A percentile compares a stretch with the other conserved stretches of the same genome.
Evolutionary conservation across 2,113 vertebrate species (phyloP).

Genomic region (Eubucco bourcierii): DNA sequence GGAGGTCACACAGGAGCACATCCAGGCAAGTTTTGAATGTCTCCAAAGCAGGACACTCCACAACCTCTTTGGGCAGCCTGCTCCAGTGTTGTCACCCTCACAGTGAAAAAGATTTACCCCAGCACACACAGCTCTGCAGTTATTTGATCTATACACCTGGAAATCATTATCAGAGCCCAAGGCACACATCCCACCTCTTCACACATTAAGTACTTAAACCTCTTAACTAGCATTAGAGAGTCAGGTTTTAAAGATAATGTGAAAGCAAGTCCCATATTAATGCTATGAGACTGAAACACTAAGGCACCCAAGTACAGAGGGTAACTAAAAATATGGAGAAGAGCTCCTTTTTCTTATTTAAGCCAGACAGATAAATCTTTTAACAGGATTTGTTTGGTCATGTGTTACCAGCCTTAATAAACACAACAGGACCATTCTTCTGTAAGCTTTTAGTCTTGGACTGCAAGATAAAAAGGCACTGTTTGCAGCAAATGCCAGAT

Average conservation of each 20-base stretch:
- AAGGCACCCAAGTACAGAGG: not conserved
- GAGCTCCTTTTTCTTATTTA: slow-evolving; percentile 23
- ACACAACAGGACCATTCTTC: slow-evolving; percentile 65
- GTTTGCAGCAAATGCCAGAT: slow-evolving; percentile 52
- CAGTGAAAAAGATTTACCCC: not conserved
- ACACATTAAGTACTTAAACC: slow-evolving; percentile 54
- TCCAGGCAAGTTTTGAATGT: no score
- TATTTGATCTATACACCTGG: not conserved
- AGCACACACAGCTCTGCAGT: not conserved
- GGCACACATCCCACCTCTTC: not conserved
- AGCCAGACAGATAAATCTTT: slow-evolving; percentile 62
- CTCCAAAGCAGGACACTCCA: no score
- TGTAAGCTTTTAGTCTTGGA: slow-evolving; percentile 44
- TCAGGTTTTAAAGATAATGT: slow-evolving; percentile 52
- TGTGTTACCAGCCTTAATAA: slow-evolving; percentile 48
- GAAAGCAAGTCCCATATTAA: slow-evolving; percentile 41
- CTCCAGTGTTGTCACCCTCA: no score
- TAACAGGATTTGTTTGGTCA: slow-evolving; percentile 68
- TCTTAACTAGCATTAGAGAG: slow-evolving; percentile 55
- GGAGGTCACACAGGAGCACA: no score
- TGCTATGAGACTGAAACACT: not conserved
- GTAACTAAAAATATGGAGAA: not conserved
- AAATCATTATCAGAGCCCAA: slow-evolving; percentile 14
- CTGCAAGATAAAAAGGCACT: slow-evolving; percentile 61
- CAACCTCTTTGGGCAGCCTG: no score